A percentile compares a stretch with the other conserved stretches of the same genome.
These are phyloP conservation scores for Tiliqua scincoides DNA, from an alignment of 2,113 vertebrate genomes.

Conservation along the genomic window DNA sequence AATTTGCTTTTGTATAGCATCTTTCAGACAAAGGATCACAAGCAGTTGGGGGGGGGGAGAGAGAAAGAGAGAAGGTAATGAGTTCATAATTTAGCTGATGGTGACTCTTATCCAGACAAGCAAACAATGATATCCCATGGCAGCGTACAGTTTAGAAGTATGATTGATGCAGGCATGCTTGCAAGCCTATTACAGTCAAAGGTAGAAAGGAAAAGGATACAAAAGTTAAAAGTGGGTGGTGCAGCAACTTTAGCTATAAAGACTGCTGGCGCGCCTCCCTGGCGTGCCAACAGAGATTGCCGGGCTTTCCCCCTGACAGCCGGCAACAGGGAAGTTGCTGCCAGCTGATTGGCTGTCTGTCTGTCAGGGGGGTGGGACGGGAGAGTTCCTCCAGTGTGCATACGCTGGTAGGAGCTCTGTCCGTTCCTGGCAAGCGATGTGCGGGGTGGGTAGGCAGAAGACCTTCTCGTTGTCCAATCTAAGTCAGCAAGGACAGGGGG, in stretches of 20 bases:
- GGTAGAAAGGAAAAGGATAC: neutral
- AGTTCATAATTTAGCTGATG: constrained; percentile 57
- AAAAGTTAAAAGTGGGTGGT: neutral
- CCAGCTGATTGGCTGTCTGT: no score
- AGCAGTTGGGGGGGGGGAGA: constrained; percentile 58
- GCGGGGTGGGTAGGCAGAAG: no score
- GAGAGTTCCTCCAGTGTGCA: no score
- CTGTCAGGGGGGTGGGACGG: no score
- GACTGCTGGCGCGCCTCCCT: no score
- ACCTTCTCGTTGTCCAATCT: no score
- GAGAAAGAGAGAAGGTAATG: constrained; percentile 58
- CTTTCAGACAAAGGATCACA: constrained; percentile 54
- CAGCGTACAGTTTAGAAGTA: constrained; percentile 42
- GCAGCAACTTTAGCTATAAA: neutral
- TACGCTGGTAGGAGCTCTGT: no score
- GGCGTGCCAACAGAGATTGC: no score
- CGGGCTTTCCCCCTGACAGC: no score
- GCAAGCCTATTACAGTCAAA: constrained; percentile 4
- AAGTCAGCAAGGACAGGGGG: no score
- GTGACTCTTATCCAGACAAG: constrained; percentile 46
- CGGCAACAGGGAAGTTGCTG: no score
- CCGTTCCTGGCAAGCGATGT: no score
- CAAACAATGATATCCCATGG: constrained; percentile 40
- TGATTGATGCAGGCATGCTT: constrained; percentile 33
- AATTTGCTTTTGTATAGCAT: constrained; percentile 60